Evolutionary conservation across 1,140 invertebrate species (phyloP).

Genomic region (Calephelis nemesis): DNA sequence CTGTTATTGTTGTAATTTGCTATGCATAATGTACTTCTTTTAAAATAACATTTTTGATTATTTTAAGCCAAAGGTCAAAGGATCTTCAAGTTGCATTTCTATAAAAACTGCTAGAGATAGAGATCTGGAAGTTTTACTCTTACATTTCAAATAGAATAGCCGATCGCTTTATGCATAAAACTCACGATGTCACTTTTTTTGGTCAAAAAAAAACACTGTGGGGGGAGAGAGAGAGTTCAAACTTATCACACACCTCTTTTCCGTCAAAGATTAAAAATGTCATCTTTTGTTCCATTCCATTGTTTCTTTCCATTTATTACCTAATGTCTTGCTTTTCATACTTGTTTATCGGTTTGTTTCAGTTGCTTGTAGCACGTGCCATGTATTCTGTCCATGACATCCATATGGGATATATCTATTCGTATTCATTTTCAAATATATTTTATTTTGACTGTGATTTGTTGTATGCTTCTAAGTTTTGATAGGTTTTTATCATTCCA

Average conservation of each 20-base stretch:
- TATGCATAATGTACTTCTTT: too few relatives aligned
- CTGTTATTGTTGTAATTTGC: too few relatives aligned
- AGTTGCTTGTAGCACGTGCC: constrained; percentile 31
- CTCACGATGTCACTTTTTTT: too few relatives aligned
- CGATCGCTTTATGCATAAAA: too few relatives aligned
- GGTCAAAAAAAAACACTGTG: too few relatives aligned
- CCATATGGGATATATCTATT: not conserved
- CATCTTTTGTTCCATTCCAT: not conserved
- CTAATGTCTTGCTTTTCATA: constrained; percentile 24
- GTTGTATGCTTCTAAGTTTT: constrained; percentile 2
- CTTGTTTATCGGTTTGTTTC: constrained; percentile 47
- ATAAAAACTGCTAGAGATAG: too few relatives aligned
- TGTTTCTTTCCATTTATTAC: constrained; percentile 5
- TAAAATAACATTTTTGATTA: too few relatives aligned
- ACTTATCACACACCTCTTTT: not conserved
- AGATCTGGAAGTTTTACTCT: too few relatives aligned
- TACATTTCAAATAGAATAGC: too few relatives aligned
- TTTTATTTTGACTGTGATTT: not conserved
- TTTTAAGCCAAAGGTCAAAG: too few relatives aligned
- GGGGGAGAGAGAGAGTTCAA: too few relatives aligned
- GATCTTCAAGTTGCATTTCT: too few relatives aligned
- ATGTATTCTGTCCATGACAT: not conserved
- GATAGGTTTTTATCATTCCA: constrained; percentile 20
- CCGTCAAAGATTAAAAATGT: not conserved
- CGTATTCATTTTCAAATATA: not conserved